Evolutionary conservation across 2,113 vertebrate genomes (phyloP).

Genomic region (Coreoperca whiteheadi): DNA sequence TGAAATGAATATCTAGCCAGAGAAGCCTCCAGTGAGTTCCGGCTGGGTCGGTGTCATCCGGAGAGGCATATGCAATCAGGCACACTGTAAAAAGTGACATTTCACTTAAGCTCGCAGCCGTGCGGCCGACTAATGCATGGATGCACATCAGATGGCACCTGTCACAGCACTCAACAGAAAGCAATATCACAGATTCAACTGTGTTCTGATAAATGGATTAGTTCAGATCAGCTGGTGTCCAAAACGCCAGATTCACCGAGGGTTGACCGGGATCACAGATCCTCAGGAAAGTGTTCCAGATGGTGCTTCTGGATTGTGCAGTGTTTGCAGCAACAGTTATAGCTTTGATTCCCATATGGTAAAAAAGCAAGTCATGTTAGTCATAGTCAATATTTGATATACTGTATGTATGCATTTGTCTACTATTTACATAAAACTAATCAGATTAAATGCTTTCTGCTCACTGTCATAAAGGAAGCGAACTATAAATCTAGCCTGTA

Average conservation of each 20-base stretch:
- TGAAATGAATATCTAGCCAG: conserved; percentile 68
- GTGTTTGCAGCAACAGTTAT: not conserved
- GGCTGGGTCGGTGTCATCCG: conserved; percentile 43
- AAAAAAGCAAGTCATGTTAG: not conserved
- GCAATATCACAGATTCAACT: conserved; percentile 54
- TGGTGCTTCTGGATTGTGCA: conserved; percentile 5
- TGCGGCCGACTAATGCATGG: conserved; percentile 33
- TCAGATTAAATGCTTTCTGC: conserved; percentile 35
- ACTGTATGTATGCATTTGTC: conserved; percentile 3
- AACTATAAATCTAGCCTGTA: conserved; percentile 35
- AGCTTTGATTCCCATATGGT: conserved; percentile 17
- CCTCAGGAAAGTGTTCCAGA: conserved; percentile 16
- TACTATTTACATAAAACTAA: conserved; percentile 5
- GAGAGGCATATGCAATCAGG: conserved; percentile 51
- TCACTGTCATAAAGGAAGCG: conserved; percentile 4
- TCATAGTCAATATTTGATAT: not conserved
- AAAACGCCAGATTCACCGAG: not conserved
- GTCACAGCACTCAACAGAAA: conserved; percentile 35
- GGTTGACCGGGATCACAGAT: conserved; percentile 2
- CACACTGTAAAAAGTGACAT: conserved; percentile 70
- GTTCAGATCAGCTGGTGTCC: conserved; percentile 58
- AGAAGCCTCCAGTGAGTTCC: conserved; percentile 55
- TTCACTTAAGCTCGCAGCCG: conserved; percentile 65
- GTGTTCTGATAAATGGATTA: conserved; percentile 54
- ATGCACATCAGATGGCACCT: conserved; percentile 44